A percentile compares a stretch with the other conserved stretches of the same genome.
Evolutionary conservation across 2,888 invertebrate genomes (phyloP).

Genomic region (Norana najaformis): DNA sequence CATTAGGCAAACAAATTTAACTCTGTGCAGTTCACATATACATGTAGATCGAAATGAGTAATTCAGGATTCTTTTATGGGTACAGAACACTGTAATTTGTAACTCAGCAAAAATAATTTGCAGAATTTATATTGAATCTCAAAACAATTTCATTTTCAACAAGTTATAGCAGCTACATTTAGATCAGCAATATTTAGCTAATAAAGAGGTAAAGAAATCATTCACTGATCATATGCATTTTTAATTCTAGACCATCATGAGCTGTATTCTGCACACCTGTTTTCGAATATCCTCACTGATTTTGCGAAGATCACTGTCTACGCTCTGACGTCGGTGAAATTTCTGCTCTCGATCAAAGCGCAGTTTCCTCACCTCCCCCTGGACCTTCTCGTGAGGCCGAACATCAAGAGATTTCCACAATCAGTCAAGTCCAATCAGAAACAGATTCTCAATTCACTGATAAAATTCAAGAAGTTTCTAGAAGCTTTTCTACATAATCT

Average conservation of each 20-base stretch:
- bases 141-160: neutral
- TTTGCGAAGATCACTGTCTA: slow-evolving; percentile 50
- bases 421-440: neutral
- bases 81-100: neutral
- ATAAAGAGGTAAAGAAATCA: neutral
- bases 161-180: neutral
- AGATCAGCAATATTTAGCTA: neutral
- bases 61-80: too few relatives aligned
- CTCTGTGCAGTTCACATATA: neutral
- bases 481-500: too few relatives aligned
- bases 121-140: neutral
- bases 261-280: slow-evolving; percentile 47
- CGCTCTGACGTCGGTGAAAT: slow-evolving; percentile 48
- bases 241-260: neutral
- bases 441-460: neutral
- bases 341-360: neutral
- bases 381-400: neutral
- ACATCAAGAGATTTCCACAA: neutral
- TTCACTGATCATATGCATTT: too few relatives aligned
- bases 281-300: slow-evolving; percentile 53
- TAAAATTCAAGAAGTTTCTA: neutral
- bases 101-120: neutral
- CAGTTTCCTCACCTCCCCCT: neutral
- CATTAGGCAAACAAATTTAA: neutral
- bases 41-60: neutral